These are phyloP conservation scores for Drosophila orena DNA, from an alignment of 1,140 invertebrate species.

Conservation along the genomic window DNA sequence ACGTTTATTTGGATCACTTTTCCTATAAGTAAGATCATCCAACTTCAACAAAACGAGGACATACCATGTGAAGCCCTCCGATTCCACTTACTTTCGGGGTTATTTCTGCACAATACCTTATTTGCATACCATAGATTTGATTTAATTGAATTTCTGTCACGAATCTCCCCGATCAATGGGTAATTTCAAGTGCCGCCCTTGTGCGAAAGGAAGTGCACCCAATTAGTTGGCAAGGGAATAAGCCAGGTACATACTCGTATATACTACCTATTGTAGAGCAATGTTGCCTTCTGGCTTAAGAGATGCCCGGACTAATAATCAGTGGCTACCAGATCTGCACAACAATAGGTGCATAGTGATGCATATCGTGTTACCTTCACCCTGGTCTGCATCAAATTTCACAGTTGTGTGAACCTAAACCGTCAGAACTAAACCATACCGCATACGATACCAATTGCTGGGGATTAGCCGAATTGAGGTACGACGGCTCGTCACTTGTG, in stretches of 20 bases:
- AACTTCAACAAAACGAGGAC: too few relatives aligned
- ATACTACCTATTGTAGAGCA: neutral
- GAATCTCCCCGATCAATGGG: slow-evolving; percentile 5
- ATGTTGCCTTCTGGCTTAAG: neutral
- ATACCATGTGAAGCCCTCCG: too few relatives aligned
- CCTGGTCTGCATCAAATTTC: slow-evolving; percentile 52
- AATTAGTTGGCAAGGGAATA: slow-evolving; percentile 23
- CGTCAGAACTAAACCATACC: slow-evolving; percentile 19
- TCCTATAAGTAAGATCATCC: too few relatives aligned
- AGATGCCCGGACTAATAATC: slow-evolving; percentile 31
- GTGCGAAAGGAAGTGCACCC: neutral
- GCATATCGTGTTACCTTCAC: slow-evolving; percentile 62
- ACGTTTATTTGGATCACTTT: too few relatives aligned
- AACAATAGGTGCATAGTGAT: slow-evolving; percentile 50
- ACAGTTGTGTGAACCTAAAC: slow-evolving; percentile 40
- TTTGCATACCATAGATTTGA: slow-evolving; percentile 19
- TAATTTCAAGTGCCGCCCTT: slow-evolving; percentile 1
- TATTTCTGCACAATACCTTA: neutral
- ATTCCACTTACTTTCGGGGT: too few relatives aligned
- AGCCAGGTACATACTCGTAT: slow-evolving; percentile 4
- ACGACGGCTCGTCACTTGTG: slow-evolving; percentile 29
- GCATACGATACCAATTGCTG: slow-evolving; percentile 38
- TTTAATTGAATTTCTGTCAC: slow-evolving; percentile 22
- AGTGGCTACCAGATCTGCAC: slow-evolving; percentile 41
- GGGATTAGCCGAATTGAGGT: slow-evolving; percentile 37